Evolutionary conservation across 2,113 vertebrate species (phyloP).

Genomic region (Scopus umbretta): DNA sequence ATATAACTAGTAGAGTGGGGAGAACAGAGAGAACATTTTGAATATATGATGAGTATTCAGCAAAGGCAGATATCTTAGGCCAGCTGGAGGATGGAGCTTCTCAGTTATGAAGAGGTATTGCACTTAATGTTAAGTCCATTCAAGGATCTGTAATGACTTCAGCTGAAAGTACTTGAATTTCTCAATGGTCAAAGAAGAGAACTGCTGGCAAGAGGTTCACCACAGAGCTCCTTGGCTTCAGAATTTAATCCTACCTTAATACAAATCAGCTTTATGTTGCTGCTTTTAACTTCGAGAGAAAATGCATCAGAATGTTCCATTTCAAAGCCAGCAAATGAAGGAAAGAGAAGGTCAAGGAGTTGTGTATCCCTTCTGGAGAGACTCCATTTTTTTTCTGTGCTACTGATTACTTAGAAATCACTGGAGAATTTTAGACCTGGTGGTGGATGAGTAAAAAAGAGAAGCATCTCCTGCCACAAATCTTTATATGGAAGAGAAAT

Average conservation of each 20-base stretch:
- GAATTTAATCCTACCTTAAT: not conserved
- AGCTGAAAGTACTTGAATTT: not conserved
- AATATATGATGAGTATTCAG: not conserved
- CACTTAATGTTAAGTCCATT: not conserved
- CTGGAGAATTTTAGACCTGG: not conserved
- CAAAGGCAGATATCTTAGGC: not conserved
- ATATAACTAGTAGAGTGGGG: not conserved
- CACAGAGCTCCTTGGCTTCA: not conserved
- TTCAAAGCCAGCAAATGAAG: not conserved
- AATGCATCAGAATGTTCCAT: not conserved
- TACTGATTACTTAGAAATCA: not conserved
- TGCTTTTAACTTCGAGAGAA: not conserved
- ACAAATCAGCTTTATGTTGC: not conserved
- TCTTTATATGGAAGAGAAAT: not conserved
- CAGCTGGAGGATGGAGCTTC: not conserved
- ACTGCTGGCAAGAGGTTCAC: not conserved
- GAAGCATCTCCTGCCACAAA: not conserved
- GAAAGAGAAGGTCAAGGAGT: not conserved
- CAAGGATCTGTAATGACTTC: not conserved
- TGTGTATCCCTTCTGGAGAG: not conserved
- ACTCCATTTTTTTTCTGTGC: not conserved
- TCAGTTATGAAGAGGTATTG: not conserved
- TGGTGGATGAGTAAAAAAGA: not conserved
- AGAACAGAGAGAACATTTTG: not conserved
- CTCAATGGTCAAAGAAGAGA: not conserved